Conservation (phyloP, 1,140 invertebrate species). For the Sitophilus oryzae region DNA sequence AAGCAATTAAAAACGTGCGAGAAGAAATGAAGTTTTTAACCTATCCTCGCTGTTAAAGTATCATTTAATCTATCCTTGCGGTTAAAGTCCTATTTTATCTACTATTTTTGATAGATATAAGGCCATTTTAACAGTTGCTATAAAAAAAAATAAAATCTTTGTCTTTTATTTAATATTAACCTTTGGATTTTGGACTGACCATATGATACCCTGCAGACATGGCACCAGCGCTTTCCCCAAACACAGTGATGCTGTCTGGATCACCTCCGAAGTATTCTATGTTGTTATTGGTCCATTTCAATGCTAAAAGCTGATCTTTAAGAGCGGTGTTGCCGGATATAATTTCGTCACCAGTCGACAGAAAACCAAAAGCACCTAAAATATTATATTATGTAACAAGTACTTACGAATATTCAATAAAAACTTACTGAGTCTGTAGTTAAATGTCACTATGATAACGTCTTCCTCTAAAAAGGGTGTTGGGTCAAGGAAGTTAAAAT, state of each 20-base stretch:
- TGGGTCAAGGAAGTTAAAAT: slow-evolving; percentile 30
- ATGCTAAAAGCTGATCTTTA: neutral
- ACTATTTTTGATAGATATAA: too few species aligned
- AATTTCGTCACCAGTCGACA: slow-evolving; percentile 52
- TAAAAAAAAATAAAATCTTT: too few species aligned
- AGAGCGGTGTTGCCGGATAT: neutral
- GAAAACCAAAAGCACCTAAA: slow-evolving; percentile 41
- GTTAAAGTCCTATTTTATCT: too few species aligned
- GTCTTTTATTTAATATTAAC: neutral
- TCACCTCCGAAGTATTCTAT: neutral
- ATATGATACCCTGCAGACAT: neutral
- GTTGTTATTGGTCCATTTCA: neutral
- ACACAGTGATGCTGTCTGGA: neutral
- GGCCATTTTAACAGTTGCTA: too few species aligned
- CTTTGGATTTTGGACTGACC: neutral
- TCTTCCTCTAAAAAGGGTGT: slow-evolving; percentile 46
- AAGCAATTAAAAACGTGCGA: too few species aligned
- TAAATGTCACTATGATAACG: slow-evolving; percentile 50
- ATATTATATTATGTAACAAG: neutral
- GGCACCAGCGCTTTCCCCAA: neutral
- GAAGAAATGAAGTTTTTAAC: too few species aligned
- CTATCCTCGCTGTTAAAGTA: too few species aligned
- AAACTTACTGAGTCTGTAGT: slow-evolving; percentile 47
- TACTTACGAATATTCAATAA: neutral
- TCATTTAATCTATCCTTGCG: too few species aligned